These are phyloP conservation scores for Eubucco bourcierii DNA, from an alignment of 2,113 vertebrate species.

Conservation along the genomic window DNA sequence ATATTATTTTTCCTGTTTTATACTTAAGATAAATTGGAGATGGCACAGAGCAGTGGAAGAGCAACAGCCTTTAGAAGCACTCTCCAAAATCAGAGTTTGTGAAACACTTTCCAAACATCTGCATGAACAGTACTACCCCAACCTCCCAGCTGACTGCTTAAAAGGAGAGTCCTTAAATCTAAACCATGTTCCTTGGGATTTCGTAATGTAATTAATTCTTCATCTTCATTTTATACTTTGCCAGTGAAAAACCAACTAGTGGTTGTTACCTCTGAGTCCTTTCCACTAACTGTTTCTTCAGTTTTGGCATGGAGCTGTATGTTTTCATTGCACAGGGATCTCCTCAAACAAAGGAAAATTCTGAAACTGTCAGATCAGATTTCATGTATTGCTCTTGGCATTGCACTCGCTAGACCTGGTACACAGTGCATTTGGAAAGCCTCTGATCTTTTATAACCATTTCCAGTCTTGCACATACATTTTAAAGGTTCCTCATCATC, in stretches of 20 bases:
- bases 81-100: constrained; percentile 18
- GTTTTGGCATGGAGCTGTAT: not conserved
- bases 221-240: not conserved
- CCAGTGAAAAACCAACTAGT: not conserved
- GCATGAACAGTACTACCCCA: constrained; percentile 21
- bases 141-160: not conserved
- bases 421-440: constrained; percentile 35
- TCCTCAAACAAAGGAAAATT: constrained; percentile 44
- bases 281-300: not conserved
- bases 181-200: constrained; percentile 16
- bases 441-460: constrained; percentile 50
- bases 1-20: not conserved
- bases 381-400: constrained; percentile 35
- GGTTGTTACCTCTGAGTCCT: not conserved
- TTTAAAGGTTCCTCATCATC: constrained; percentile 24
- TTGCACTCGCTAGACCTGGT: not conserved
- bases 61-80: constrained; percentile 38
- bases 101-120: constrained; percentile 51
- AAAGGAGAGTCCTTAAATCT: constrained; percentile 31
- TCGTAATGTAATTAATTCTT: constrained; percentile 19
- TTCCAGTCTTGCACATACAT: constrained; percentile 16
- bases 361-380: constrained; percentile 42
- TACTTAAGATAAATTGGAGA: constrained; percentile 10
- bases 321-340: not conserved
- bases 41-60: constrained; percentile 4